phyloP scores from a whole-genome alignment of 2,797 vertebrate species.

The Serranus cabrilla region DNA sequence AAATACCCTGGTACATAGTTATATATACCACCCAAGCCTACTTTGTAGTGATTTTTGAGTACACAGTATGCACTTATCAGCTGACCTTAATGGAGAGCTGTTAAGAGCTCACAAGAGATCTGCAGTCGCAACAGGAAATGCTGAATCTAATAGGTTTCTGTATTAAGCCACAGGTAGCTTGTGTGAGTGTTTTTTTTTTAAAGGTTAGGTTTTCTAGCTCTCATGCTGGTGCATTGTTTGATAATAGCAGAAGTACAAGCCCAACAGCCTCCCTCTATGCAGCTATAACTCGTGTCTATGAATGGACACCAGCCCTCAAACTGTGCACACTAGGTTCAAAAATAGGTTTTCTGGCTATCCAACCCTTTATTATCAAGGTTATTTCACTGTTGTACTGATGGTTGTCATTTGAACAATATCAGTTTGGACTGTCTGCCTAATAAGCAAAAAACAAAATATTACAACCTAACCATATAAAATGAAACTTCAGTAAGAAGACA shows the following conservation, averaged over 20 bases:
- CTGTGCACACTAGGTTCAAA: slow-evolving; percentile 9
- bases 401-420: slow-evolving; percentile 5
- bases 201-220: slow-evolving; percentile 39
- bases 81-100: slow-evolving; percentile 19
- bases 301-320: neutral
- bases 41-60: neutral
- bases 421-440: neutral
- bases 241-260: neutral
- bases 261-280: neutral
- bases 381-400: neutral
- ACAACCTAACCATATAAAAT: neutral
- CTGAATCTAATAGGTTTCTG: slow-evolving; percentile 35
- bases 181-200: slow-evolving; percentile 11
- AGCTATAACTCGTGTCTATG: neutral
- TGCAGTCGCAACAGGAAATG: slow-evolving; percentile 26
- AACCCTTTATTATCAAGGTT: neutral
- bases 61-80: neutral
- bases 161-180: slow-evolving; percentile 39
- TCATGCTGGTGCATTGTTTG: slow-evolving; percentile 36
- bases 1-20: no score
- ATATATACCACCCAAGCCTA: no score
- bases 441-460: neutral
- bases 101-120: slow-evolving; percentile 9
- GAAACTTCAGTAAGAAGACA: neutral
- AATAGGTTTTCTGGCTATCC: neutral